Base-by-base conservation (phyloP, 2,113 vertebrate species). In the Odontophorus gujanensis region DNA sequence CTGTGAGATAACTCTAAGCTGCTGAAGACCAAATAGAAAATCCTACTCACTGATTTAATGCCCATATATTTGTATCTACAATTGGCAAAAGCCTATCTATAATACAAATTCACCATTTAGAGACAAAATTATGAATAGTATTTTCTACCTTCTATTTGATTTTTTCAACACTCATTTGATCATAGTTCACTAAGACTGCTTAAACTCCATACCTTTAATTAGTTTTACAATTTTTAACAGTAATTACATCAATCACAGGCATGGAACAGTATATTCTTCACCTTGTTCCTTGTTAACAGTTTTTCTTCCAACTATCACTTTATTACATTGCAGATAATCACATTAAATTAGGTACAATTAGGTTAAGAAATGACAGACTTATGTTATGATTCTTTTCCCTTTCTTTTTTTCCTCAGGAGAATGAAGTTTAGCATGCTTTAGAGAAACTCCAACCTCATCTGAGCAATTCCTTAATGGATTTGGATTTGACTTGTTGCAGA, bases 11-110 rank as follows among this genome's bases (percentile, higher is more conserved):
- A 15, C 40, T 69, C 4, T 96, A 97, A 95, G 94, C 97, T 0
- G 73, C 94, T 96, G 96, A 97, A 96, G 96, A 95, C 95, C 89
- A 89, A 76, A 81, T 87, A 67, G 95, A 92, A 96, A 92, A 97
- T 96, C 96, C 96, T 95, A 69, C 77, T 55, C 91, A 76, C 68
- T 72, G 15, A 57, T 82, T 68, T 80, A 93, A 45, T 68, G 58
- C 83, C 81, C 0, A 1, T 87, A 25, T 66, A 81, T 61, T 24
- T 28, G 50, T 48, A 93, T 45, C 83, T 51, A 72, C 57, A 81
- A 65, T 62, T 72, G 61, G 43, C 36, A 65, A 82, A 84, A 91
- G 36, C 18, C 26, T 43, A 59, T 82, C 90, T 90, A 58, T 78
- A 91, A 89, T 76, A 85, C 13, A 78, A 59, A 59, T 81, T 76